Evolutionary conservation across 2,888 invertebrate species (phyloP).

Genomic region (Tipula vernalis): DNA sequence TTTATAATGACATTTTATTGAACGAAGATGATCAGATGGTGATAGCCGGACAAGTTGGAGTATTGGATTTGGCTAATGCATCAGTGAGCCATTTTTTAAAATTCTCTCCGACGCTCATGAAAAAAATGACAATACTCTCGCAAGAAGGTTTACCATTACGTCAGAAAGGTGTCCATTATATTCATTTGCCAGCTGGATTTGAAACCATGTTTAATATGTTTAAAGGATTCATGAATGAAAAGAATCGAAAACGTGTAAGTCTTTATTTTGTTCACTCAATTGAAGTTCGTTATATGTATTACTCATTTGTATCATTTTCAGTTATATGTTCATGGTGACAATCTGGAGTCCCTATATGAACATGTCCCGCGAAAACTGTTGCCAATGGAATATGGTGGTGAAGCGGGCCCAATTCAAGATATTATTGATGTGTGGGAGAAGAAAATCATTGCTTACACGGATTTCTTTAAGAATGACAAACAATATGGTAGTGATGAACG

Average conservation of each 20-base stretch:
- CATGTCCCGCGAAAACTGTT: constrained; percentile 43
- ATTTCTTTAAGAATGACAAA: constrained; percentile 27
- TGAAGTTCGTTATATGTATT: constrained; percentile 12
- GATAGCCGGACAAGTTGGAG: constrained; percentile 37
- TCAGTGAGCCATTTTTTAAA: constrained; percentile 44
- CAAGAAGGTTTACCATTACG: constrained; percentile 49
- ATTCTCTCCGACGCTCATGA: constrained; percentile 44
- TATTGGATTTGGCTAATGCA: constrained; percentile 44
- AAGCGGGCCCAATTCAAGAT: constrained; percentile 29
- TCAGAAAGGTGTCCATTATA: constrained; percentile 43
- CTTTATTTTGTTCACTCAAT: constrained; percentile 15
- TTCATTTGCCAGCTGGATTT: constrained; percentile 46
- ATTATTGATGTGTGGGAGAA: constrained; percentile 29
- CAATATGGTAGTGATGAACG: constrained; percentile 28
- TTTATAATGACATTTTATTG: constrained; percentile 44
- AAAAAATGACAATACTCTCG: constrained; percentile 40
- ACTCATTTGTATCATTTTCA: constrained; percentile 26
- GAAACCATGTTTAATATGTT: constrained; percentile 44
- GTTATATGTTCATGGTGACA: constrained; percentile 43
- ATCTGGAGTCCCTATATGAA: constrained; percentile 43
- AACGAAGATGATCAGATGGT: constrained; percentile 47
- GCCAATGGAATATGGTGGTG: constrained; percentile 54
- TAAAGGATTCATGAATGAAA: constrained; percentile 46
- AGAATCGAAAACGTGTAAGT: constrained; percentile 46
- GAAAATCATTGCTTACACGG: constrained; percentile 26